Evolutionary conservation across 2,888 invertebrate genomes (phyloP).

Genomic region (Aleiodes alternator): DNA sequence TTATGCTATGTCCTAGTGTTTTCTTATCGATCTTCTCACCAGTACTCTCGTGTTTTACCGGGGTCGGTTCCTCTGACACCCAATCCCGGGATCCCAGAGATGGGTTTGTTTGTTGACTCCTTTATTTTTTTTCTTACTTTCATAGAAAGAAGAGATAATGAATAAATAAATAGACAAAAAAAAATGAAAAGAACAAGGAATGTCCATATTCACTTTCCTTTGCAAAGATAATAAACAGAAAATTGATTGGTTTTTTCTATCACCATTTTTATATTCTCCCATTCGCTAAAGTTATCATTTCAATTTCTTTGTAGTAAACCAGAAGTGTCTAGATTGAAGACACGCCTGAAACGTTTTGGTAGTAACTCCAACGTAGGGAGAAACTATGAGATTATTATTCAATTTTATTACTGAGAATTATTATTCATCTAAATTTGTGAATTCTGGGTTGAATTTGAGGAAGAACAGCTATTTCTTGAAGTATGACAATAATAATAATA

Average conservation of each 20-base stretch:
- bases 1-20: constrained; percentile 51
- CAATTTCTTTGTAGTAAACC: no score
- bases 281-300: neutral
- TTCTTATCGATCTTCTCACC: constrained; percentile 42
- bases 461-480: no score
- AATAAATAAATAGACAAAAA: constrained; percentile 1
- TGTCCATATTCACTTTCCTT: no score
- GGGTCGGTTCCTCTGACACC: constrained; percentile 37
- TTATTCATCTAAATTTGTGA: no score
- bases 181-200: neutral
- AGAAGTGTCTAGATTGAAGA: no score
- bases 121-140: neutral
- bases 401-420: no score
- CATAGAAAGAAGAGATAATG: constrained; percentile 4
- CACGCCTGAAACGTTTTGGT: no score
- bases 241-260: neutral
- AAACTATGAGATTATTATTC: no score
- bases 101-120: constrained; percentile 32
- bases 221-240: no score
- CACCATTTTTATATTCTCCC: neutral
- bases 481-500: no score
- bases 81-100: constrained; percentile 19
- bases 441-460: no score
- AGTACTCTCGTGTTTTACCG: constrained; percentile 1
- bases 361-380: no score